Conservation (phyloP, 1,140 invertebrate genomes). For the Drosophila mojavensis region DNA sequence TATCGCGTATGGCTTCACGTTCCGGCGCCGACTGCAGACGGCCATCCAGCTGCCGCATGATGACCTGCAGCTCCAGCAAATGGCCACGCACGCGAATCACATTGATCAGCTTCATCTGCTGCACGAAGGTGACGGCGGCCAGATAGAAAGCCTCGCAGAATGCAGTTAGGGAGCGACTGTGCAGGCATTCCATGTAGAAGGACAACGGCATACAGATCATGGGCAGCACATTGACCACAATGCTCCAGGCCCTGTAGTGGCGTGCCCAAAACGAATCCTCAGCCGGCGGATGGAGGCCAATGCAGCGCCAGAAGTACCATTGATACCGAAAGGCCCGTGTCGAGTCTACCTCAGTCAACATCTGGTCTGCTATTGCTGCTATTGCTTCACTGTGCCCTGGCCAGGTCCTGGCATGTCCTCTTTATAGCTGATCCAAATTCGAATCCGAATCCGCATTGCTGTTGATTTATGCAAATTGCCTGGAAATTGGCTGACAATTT, state of each 20-base stretch:
- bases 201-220: constrained; percentile 6
- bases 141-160: constrained; percentile 61
- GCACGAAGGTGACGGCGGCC: constrained; percentile 19
- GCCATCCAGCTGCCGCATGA: constrained; percentile 48
- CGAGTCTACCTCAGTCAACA: constrained; percentile 38
- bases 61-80: constrained; percentile 21
- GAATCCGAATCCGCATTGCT: not conserved
- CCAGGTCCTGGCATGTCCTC: not conserved
- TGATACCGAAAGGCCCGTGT: constrained; percentile 47
- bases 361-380: not conserved
- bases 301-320: constrained; percentile 54
- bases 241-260: constrained; percentile 48
- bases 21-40: constrained; percentile 31
- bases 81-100: constrained; percentile 15
- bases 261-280: constrained; percentile 18
- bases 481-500: constrained; percentile 24
- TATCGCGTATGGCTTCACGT: constrained; percentile 6
- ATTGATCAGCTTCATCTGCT: constrained; percentile 52
- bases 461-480: constrained; percentile 66
- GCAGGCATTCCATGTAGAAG: constrained; percentile 31
- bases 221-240: not conserved
- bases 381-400: not conserved
- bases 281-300: constrained; percentile 45
- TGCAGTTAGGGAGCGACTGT: constrained; percentile 20
- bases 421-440: constrained; percentile 42